Base-by-base conservation (phyloP, 2,888 invertebrate species). In the Malthinus seriepunctatus region DNA sequence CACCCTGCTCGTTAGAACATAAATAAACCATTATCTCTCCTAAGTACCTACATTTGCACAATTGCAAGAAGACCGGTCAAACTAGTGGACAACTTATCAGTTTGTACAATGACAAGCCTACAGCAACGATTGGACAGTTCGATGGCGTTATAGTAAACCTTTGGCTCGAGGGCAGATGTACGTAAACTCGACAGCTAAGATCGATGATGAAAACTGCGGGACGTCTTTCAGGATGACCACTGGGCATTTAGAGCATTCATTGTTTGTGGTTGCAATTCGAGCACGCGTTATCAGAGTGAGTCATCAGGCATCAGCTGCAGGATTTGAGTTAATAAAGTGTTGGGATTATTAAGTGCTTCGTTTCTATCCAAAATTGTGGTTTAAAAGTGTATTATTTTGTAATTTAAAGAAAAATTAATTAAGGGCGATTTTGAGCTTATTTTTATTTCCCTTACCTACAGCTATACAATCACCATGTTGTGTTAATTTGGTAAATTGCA, bases 191-290 rank as follows among this genome's bases (percentile, higher is more conserved):
- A 69, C 66, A 66, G 66, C 65, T 65, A 66, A 75, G 74, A 76
- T 76, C 74, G 75, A 76, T 76, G 68, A 72, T 72, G 64, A 68
- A 67, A 72, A 66, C 76, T 71, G 71, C 75, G 70, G 76, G 76
- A 73, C 63, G 74, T 74, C 76, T 76, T 76, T 76, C 73, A 74
- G 66, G 70, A 65, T 75, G 76, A 75, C 76, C 76, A 72, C 72
- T 75, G 76, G 70, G 69, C 74, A 75, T 74, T 75, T 72, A 67
- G 71, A 68, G 65, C 67, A 71, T 23, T 23, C 23, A 23, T 73
- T 74, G 69, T 67, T 67, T 60, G 67, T 55, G 65, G 67, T 64
- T 61, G 66, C 68, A 63, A 73, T 72, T 71, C 69, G 69, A 67
- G 69, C 72, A 69, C 69, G 70, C 68, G 70, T 73, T 73, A 73